Conservation (phyloP, 2,113 vertebrate species). For the Sakesphorus luctuosus region DNA sequence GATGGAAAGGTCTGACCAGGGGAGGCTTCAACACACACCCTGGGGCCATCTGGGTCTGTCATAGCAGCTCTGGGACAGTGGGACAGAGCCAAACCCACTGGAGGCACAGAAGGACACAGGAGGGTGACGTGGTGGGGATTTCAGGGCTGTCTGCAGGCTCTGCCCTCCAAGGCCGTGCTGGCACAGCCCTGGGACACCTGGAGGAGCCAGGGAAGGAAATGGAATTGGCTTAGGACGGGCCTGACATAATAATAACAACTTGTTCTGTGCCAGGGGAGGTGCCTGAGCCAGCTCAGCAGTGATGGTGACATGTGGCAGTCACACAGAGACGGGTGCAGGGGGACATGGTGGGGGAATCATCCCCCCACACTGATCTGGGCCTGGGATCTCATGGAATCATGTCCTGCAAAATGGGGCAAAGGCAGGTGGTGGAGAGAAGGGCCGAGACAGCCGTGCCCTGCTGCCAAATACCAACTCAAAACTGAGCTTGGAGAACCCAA, state of each 20-base stretch:
- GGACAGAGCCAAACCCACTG: not conserved
- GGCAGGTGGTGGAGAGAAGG: not conserved
- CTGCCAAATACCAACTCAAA: not conserved
- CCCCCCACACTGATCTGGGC: not conserved
- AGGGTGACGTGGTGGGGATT: not conserved
- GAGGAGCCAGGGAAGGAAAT: not conserved
- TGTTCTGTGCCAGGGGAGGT: not conserved
- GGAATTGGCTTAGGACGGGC: not conserved
- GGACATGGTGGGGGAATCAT: not conserved
- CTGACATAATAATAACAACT: not conserved
- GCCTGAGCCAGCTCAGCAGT: not conserved
- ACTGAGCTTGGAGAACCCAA: not conserved
- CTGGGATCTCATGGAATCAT: not conserved
- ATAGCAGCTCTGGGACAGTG: accelerated
- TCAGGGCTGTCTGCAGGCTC: not conserved
- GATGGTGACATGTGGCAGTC: not conserved
- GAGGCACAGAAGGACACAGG: not conserved
- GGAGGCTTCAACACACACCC: not conserved
- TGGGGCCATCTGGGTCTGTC: not conserved
- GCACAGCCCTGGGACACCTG: accelerated
- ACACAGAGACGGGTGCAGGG: too few relatives aligned
- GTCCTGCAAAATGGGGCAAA: not conserved
- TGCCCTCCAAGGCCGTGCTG: not conserved
- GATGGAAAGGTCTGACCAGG: not conserved
- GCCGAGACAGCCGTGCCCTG: accelerated